Base-by-base conservation (phyloP, 2,113 vertebrate genomes). In the Pelodiscus sinensis region DNA sequence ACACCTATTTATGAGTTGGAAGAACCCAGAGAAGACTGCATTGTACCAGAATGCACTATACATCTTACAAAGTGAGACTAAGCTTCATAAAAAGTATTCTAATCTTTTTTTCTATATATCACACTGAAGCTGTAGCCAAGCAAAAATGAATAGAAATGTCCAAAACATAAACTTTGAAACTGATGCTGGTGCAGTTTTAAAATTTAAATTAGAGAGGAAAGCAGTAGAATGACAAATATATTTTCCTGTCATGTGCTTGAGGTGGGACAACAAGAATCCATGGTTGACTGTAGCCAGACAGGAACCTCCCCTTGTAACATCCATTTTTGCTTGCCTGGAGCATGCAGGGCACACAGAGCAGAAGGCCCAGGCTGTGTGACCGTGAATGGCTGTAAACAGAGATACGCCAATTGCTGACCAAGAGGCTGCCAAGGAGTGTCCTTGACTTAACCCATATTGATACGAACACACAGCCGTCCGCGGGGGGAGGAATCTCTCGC, bases 161-260 rank as follows among this genome's bases (percentile, higher is more conserved):
- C 78, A 12, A 24, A 11, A 3, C 27, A 54, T 57, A 82, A 56
- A 1, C 31, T 75, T 25, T 79, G n/a, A 79, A 25, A 27, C 3
- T 18, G 78, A 22, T 13, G 50, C n/a, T 3, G 3, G 9, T 82
- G 52, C 87, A 4, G 79, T 79, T 31, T 1, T 22, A 87, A 54
- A 38, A 85, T 12, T 58, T 14, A n/a, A 2, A 68, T 31, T 18
- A 21, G 58, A 35, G 5, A 83, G 29, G 24, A 73, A 35, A 44
- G 5, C 22, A 75, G 21, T 75, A 14, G 24, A 86, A 55, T 4
- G 10, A 82, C 19, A 77, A 91, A 90, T 4, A 31, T 0, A 52
- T 79, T 90, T 89, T 68, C 38, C 35, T 60, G 65, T 56, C 71
- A 88, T 2, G 27, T 0, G 0, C 54, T n/a, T n/a, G 57, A 68